Evolutionary conservation across 2,888 invertebrate genomes (phyloP), one percentile per base, ranked within the genome.

Genomic region (Eupithecia exiguata): DNA sequence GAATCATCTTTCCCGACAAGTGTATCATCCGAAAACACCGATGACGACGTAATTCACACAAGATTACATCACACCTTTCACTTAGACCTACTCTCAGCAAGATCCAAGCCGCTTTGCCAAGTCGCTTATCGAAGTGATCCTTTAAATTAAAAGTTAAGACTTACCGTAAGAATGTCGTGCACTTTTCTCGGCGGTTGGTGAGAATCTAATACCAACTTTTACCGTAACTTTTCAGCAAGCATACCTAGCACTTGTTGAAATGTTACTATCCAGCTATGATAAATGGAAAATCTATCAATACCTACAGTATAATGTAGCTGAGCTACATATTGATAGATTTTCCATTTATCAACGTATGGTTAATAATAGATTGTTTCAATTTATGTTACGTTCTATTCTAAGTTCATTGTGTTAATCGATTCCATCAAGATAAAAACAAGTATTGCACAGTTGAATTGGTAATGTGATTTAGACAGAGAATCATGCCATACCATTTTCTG

Each of bases 331-430:
- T 53, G 53, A 9, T 58, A 21, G 25, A 58, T 58, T 25, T 58
- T 58, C 58, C 1, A 25, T 58, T 58, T 58, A 58, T 58, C 25
- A 58, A 58, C 25, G 58, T 58, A 58, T 25, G 58, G 58, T 58
- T 58, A 25, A 58, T 58, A 58, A 25, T 25, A 58, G 58, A 25
- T 25, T 12, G 21, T 53, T 25, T 25, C 25, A 25, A 58, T 58
- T 53, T 58, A 58, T 58, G 12, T 58, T 12, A 25, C 5, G 58
- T 21, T 25, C 58, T 25, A 58, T 58, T 58, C 5, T 53, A 58
- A 10, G 58, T 25, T 58, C 58, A 58, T 25, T 58, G 58, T 58
- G 58, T 58, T 21, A 58, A 25, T 58, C 58, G 25, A 58, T 58
- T 58, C 58, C 25, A 58, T 58, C 58, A 58, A 58, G 58, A 58